Evolutionary conservation across 2,888 invertebrate genomes (phyloP).

Genomic region (Phyto melanocephala): DNA sequence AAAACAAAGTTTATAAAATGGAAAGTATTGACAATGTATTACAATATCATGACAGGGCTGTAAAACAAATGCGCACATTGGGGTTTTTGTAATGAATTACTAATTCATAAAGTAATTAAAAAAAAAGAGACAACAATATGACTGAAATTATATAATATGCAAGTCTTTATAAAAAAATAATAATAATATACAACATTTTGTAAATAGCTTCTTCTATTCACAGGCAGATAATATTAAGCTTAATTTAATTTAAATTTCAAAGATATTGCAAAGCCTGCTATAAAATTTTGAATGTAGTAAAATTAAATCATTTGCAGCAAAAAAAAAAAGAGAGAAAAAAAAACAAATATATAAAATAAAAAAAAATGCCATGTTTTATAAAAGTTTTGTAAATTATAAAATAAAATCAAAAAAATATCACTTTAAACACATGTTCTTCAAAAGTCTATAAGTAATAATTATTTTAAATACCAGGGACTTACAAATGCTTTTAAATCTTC

Average conservation of each 20-base stretch:
- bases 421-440: constrained; percentile 4
- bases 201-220: constrained; percentile 61
- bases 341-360: neutral
- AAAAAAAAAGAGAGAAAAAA: neutral
- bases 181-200: constrained; percentile 42
- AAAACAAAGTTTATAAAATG: constrained; percentile 27
- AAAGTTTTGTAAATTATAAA: constrained; percentile 59
- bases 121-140: constrained; percentile 36
- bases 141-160: constrained; percentile 48
- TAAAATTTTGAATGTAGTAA: constrained; percentile 24
- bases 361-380: constrained; percentile 50
- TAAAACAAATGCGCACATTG: constrained; percentile 59
- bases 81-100: constrained; percentile 10
- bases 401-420: constrained; percentile 40
- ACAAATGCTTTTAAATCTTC: neutral
- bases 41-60: constrained; percentile 56
- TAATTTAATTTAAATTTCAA: constrained; percentile 32
- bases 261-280: constrained; percentile 26
- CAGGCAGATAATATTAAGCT: constrained; percentile 45
- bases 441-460: neutral
- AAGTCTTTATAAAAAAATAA: constrained; percentile 18
- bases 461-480: neutral
- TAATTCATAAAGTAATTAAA: neutral
- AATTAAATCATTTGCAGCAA: constrained; percentile 4
- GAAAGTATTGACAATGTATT: constrained; percentile 36